phyloP scores from a whole-genome alignment of 2,797 vertebrate genomes.

The Tapirus indicus region DNA sequence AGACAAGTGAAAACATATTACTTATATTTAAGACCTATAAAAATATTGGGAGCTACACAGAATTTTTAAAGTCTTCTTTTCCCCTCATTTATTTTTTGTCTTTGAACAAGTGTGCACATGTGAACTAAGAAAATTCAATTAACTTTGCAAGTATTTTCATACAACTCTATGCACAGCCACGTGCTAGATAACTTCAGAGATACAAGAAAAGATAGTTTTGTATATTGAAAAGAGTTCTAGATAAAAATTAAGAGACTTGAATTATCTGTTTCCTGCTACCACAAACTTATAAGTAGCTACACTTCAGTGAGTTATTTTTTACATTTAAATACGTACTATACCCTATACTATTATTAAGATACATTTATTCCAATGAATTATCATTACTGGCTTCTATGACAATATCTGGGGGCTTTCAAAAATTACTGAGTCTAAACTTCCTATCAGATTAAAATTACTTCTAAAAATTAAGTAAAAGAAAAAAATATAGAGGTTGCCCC shows the following conservation, averaged over 20 bases:
- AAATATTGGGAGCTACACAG: not conserved
- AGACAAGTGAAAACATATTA: not conserved
- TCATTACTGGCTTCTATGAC: not conserved
- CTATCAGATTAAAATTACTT: not conserved
- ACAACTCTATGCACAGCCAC: not conserved
- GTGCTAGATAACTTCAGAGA: not conserved
- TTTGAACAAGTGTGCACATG: not conserved
- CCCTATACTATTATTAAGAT: not conserved
- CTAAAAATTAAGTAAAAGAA: not conserved
- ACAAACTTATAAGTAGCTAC: not conserved
- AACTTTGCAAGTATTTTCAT: not conserved
- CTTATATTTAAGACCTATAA: not conserved
- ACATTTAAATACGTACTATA: not conserved
- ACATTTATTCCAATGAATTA: not conserved
- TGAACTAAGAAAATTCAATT: not conserved
- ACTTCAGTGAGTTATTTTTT: not conserved
- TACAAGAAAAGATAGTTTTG: not conserved
- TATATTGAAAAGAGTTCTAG: not conserved
- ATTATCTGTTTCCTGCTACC: not conserved
- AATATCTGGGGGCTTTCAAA: not conserved
- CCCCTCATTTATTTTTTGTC: not conserved
- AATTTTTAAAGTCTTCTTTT: not conserved
- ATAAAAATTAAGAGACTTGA: not conserved
- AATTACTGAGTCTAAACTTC: not conserved
- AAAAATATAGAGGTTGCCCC: rapidly evolving